Evolutionary conservation across 2,888 invertebrate species (phyloP).

Genomic region (Dynastes tityus): DNA sequence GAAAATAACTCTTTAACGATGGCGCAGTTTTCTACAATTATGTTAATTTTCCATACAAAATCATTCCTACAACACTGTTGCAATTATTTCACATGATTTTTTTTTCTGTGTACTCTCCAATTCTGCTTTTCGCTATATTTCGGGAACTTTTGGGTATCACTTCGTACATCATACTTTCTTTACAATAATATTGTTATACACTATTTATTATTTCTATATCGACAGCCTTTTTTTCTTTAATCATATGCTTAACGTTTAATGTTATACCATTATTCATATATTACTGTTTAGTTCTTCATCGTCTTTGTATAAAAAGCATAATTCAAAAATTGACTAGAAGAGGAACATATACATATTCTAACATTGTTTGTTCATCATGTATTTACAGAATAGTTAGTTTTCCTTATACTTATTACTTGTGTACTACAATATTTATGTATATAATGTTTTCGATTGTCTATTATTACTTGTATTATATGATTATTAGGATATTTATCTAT

Average conservation of each 20-base stretch:
- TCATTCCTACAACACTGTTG: too few relatives aligned
- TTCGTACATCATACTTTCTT: too few relatives aligned
- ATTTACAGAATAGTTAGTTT: conserved; percentile 15
- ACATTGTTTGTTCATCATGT: background rate
- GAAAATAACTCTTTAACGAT: too few relatives aligned
- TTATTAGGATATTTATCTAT: background rate
- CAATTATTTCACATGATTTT: too few relatives aligned
- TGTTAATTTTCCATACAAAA: too few relatives aligned
- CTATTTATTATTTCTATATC: conserved; percentile 11
- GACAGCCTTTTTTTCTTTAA: conserved; percentile 26
- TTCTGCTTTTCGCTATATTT: too few relatives aligned
- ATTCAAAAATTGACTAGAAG: conserved; percentile 65
- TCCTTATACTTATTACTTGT: conserved; percentile 5
- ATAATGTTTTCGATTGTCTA: conserved; percentile 28
- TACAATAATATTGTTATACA: too few relatives aligned
- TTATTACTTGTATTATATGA: conserved; percentile 7
- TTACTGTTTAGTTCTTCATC: background rate
- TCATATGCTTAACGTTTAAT: background rate
- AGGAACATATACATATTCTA: conserved; percentile 64
- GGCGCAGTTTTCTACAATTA: too few relatives aligned
- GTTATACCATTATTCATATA: background rate
- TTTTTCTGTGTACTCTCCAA: too few relatives aligned
- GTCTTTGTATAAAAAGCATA: conserved; percentile 59
- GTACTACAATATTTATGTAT: conserved; percentile 7
- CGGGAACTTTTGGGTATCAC: too few relatives aligned